Evolutionary conservation across 2,113 vertebrate genomes (phyloP).

Genomic region (Holacanthus passer): DNA sequence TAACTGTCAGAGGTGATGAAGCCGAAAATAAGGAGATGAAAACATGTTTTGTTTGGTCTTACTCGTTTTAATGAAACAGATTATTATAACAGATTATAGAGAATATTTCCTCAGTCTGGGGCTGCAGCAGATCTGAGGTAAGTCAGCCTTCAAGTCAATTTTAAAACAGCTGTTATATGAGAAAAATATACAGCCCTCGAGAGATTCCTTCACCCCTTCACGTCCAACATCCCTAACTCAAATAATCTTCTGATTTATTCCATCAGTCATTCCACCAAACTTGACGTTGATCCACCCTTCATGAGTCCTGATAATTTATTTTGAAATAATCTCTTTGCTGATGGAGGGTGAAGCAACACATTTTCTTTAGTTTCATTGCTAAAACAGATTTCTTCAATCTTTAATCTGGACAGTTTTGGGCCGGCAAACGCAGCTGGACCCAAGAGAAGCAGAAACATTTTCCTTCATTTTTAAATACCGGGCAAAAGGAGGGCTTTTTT

Average conservation of each 20-base stretch:
- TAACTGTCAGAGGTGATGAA: conserved; percentile 19
- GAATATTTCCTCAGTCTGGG: neutral
- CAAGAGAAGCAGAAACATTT: neutral
- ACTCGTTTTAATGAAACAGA: neutral
- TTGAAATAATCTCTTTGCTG: conserved; percentile 1
- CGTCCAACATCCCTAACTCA: neutral
- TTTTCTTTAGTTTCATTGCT: neutral
- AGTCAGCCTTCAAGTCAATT: neutral
- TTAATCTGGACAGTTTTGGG: conserved; percentile 2
- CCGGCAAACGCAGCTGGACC: neutral
- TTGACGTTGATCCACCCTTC: neutral
- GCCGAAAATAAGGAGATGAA: neutral
- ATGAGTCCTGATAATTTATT: neutral
- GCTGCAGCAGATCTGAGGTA: neutral
- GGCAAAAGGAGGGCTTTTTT: neutral
- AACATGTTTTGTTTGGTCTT: neutral
- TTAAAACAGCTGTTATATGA: neutral
- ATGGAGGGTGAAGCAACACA: neutral
- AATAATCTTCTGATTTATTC: conserved; percentile 15
- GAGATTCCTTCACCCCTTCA: neutral
- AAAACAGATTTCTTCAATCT: neutral
- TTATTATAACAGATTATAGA: neutral
- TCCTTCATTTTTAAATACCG: conserved; percentile 1
- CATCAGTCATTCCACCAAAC: too few species aligned
- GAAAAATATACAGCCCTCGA: neutral